phyloP scores from a whole-genome alignment of 2,113 vertebrate genomes.

The Halcyon malimbica region DNA sequence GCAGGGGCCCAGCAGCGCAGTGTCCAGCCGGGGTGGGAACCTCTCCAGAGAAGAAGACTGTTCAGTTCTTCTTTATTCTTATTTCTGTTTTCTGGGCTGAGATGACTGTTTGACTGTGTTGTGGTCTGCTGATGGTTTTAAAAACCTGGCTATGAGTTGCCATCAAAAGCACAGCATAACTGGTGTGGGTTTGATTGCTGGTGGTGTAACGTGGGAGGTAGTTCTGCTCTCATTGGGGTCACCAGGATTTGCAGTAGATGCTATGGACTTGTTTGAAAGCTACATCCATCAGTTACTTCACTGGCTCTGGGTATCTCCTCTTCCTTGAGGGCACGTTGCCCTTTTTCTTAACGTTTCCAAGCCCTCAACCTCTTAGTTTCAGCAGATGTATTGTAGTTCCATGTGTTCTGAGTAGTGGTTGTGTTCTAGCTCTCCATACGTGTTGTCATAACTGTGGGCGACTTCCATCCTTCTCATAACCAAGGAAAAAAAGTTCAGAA shows the following conservation, averaged over 20 bases:
- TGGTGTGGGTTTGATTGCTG: neutral
- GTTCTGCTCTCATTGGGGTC: neutral
- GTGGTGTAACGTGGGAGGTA: neutral
- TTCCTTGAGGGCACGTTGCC: neutral
- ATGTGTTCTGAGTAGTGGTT: neutral
- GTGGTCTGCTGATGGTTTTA: neutral
- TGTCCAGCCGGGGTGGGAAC: neutral
- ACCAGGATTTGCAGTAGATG: neutral
- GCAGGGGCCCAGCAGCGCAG: neutral
- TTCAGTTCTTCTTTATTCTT: neutral
- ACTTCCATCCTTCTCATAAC: neutral
- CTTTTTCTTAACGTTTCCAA: neutral
- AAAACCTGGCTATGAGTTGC: neutral
- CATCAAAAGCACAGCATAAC: neutral
- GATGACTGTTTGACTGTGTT: neutral
- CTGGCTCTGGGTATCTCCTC: neutral
- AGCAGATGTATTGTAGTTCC: neutral
- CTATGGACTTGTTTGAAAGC: neutral
- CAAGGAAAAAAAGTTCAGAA: neutral
- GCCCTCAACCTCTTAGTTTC: neutral
- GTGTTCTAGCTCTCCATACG: neutral
- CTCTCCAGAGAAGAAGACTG: neutral
- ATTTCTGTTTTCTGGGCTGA: neutral
- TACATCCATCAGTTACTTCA: neutral
- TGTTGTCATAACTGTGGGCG: neutral